Percentiles rank a stretch among this genome's conserved stretches.
These are phyloP conservation scores for Desmophyllum pertusum DNA, from an alignment of 92 coral and sea anemone genomes.

Conservation along the genomic window DNA sequence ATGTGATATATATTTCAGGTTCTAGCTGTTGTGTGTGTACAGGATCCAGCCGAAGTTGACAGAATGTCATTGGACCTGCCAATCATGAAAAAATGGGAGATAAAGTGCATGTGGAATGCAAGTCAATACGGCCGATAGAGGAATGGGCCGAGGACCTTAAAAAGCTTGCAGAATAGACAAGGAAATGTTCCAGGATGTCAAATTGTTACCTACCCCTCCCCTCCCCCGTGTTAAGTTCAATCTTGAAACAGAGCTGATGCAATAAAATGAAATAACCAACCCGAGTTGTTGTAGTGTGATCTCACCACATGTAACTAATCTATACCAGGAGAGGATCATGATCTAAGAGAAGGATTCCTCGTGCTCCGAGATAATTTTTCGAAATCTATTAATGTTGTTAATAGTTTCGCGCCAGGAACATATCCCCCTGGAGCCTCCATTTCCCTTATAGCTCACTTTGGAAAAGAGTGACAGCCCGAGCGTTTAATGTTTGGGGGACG, in stretches of 20 bases:
- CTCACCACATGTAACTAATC: background rate
- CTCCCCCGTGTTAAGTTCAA: no score
- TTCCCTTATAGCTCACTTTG: no score
- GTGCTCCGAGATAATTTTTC: no score
- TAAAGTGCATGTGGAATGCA: conserved; percentile 49
- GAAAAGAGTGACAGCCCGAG: no score
- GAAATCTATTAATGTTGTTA: no score
- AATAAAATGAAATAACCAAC: background rate
- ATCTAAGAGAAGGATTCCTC: no score
- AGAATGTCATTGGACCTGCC: conserved; percentile 58
- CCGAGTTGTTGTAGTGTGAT: background rate
- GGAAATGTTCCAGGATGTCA: no score
- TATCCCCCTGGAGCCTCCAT: no score
- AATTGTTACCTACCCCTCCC: no score
- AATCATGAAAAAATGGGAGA: conserved; percentile 65
- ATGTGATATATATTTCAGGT: conserved; percentile 17
- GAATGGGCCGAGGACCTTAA: conserved; percentile 54
- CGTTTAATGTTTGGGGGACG: no score
- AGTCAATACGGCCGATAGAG: conserved; percentile 51
- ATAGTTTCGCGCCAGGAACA: no score
- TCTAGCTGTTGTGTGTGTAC: conserved; percentile 50
- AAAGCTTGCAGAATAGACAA: conserved; percentile 38
- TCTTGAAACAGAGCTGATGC: background rate
- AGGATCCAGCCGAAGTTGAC: conserved; percentile 55
- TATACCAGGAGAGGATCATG: no score